Conservation (phyloP, 92 coral and sea anemone genomes). For the Umimayanthus kanabou region DNA sequence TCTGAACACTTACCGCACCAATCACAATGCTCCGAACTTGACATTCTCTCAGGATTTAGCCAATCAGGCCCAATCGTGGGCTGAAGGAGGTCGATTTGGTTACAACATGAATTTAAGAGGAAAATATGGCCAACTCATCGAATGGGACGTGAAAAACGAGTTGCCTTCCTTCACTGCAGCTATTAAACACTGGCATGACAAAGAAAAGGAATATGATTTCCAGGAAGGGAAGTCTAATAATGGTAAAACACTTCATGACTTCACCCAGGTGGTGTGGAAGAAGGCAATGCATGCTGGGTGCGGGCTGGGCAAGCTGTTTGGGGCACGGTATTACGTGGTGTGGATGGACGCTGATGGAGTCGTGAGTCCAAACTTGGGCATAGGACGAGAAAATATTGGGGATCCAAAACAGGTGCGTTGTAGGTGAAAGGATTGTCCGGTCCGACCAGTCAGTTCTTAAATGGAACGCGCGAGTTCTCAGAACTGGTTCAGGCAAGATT, state of each 20-base stretch:
- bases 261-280: conserved; percentile 89
- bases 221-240: conserved; percentile 58
- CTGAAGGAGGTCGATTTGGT: conserved; percentile 85
- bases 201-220: conserved; percentile 75
- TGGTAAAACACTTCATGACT: conserved; percentile 85
- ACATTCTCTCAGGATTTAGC: conserved; percentile 74
- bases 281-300: conserved; percentile 83
- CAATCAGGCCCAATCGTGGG: conserved; percentile 80
- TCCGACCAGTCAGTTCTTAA: no score
- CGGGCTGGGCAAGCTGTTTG: conserved; percentile 69
- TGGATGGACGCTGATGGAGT: conserved; percentile 93
- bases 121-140: conserved; percentile 86
- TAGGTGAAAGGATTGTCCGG: neutral
- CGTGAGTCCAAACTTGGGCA: conserved; percentile 47
- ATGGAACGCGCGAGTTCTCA: no score
- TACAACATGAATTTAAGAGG: conserved; percentile 83
- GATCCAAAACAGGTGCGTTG: conserved; percentile 61
- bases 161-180: conserved; percentile 71
- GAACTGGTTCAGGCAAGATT: no score
- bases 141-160: conserved; percentile 86
- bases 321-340: conserved; percentile 83
- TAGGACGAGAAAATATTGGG: conserved; percentile 60
- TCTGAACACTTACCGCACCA: conserved; percentile 74
- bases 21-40: conserved; percentile 72
- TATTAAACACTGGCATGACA: conserved; percentile 88